These are phyloP conservation scores for Danionella cerebrum DNA, from an alignment of 2,113 vertebrate genomes.

Conservation along the genomic window DNA sequence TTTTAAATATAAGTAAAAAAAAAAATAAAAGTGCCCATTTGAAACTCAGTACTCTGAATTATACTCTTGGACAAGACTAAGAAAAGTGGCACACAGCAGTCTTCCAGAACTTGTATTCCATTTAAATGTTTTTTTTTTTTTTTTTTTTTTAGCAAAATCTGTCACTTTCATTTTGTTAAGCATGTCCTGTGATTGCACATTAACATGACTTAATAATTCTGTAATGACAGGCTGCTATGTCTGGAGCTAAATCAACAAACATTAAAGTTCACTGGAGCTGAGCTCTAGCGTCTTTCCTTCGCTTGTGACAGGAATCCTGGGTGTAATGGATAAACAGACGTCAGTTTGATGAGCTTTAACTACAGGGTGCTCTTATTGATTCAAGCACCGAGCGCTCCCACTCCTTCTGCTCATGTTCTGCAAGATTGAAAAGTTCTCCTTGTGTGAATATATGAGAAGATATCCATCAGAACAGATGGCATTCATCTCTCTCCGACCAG, in stretches of 20 bases:
- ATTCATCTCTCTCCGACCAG: no score
- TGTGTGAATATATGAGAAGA: neutral
- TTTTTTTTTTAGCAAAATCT: no score
- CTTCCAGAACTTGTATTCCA: no score
- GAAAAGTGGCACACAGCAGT: no score
- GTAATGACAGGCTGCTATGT: neutral
- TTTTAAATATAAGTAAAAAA: no score
- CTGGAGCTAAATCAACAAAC: neutral
- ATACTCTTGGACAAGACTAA: no score
- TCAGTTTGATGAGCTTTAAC: constrained; percentile 10
- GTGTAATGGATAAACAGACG: neutral
- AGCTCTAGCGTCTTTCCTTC: neutral
- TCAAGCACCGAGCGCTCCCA: neutral
- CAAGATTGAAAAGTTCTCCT: neutral
- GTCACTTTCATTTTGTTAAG: neutral
- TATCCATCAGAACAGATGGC: no score
- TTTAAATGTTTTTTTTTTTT: no score
- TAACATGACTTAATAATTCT: neutral
- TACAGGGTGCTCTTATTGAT: neutral
- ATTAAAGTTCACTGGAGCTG: neutral
- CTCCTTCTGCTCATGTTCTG: neutral
- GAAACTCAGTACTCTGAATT: no score
- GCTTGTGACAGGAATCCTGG: neutral
- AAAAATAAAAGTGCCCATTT: no score
- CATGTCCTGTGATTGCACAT: neutral